phyloP scores from a whole-genome alignment of 2,797 vertebrate genomes.

The Sciurus carolinensis region DNA sequence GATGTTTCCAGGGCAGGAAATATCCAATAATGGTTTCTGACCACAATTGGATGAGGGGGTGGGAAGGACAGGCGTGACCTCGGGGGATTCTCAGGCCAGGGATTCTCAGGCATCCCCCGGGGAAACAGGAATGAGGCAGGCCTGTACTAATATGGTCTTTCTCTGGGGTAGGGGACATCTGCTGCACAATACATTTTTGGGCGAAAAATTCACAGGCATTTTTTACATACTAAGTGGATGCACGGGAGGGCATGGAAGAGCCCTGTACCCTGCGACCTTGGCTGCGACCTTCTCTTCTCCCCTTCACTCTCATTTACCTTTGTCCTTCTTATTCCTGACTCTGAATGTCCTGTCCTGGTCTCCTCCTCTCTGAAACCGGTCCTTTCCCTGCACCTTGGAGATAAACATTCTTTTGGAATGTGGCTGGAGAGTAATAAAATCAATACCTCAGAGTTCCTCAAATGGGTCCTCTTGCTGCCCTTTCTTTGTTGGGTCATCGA shows the following conservation, averaged over 20 bases:
- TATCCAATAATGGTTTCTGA: slow-evolving; percentile 44
- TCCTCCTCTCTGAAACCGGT: not conserved
- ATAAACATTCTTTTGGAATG: not conserved
- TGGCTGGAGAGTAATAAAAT: not conserved
- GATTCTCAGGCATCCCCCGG: slow-evolving; percentile 69
- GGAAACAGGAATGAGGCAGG: slow-evolving; percentile 55
- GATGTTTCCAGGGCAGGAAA: slow-evolving; percentile 68
- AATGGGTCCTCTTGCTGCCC: too few relatives aligned
- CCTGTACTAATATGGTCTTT: slow-evolving; percentile 63
- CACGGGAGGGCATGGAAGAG: not conserved
- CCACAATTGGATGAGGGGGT: slow-evolving; percentile 45
- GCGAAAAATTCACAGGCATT: slow-evolving; percentile 49
- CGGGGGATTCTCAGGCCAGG: not conserved
- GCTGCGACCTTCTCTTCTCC: too few relatives aligned
- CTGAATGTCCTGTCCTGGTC: not conserved
- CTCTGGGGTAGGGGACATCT: not conserved
- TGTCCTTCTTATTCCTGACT: not conserved
- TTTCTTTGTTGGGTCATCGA: not conserved
- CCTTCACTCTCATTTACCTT: too few relatives aligned
- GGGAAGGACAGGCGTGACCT: not conserved
- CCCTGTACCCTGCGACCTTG: not conserved
- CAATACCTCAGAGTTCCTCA: too few relatives aligned
- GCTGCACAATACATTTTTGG: not conserved
- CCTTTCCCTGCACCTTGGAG: not conserved
- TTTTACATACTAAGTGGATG: not conserved